Base-by-base conservation (phyloP, 2,113 vertebrate genomes). In the Eretmochelys imbricata region DNA sequence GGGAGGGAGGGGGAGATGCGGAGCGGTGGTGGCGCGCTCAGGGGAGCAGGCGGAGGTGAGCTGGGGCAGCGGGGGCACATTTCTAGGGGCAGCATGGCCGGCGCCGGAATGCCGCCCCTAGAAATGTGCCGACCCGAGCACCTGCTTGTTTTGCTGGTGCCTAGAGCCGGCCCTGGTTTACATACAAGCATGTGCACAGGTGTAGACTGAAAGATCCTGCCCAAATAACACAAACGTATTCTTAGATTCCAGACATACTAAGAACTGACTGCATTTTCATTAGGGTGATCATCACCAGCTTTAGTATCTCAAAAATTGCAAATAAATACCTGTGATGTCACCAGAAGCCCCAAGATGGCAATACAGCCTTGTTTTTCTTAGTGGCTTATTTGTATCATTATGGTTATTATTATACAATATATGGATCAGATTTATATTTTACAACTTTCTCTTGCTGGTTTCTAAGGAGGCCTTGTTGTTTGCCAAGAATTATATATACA, bases 301-400 rank as follows among this genome's bases (percentile, higher is more conserved):
- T 86, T 86, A 69, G 51, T 51, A 5, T 5, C 42, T 48, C 3
- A 22, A 8, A 91, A 69, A 65, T 79, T 94, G 85, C 87, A 46
- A 22, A 69, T 54, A 89, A 88, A 89, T 79, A 84, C 78, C 78
- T 97, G 96, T 93, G 94, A 94, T 96, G 95, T 96, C 91, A 80
- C 78, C 50, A 96, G 62, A 94, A 94, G 91, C 93, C 96, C 97
- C 96, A 97, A 96, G 96, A 96, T 97, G 97, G 97, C 96, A 97
- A 97, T 91, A 72, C 91, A 96, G 95, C 82, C 87, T 94, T 96
- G 90, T 89, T 96, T 96, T 97, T 84, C 95, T 94, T 84, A 84
- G 62, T 62, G 93, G 42, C 72, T 95, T 90, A 49, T 86, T 92
- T 62, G 29, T 79, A 35, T 69, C 82, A 62, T 83, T 87, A 76